Evolutionary conservation across 2,797 vertebrate species (phyloP).

Genomic region (Muscicapa comitata): DNA sequence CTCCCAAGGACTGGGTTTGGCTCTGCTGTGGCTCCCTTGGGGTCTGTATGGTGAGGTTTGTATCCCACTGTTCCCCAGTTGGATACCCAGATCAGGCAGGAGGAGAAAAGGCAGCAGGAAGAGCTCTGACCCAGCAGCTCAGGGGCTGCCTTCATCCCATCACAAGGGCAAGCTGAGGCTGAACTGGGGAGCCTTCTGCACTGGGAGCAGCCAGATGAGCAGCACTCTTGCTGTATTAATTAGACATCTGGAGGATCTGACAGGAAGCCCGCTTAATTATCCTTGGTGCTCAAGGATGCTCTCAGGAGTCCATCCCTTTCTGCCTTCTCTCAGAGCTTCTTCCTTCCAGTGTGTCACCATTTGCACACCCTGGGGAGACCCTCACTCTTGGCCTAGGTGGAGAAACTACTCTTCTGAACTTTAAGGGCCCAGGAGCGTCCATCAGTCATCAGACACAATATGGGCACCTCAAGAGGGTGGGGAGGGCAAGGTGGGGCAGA

Average conservation of each 20-base stretch:
- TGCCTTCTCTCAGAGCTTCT: neutral
- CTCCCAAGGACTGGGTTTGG: neutral
- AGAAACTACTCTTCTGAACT: neutral
- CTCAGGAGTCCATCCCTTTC: neutral
- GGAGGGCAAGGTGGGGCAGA: neutral
- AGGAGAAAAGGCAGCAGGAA: neutral
- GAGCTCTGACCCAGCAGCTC: neutral
- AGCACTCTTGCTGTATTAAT: constrained; percentile 16
- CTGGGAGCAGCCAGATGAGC: neutral
- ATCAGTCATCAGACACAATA: neutral
- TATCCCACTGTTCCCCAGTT: neutral
- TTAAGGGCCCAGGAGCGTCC: neutral
- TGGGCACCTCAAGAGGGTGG: neutral
- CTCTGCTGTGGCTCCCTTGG: neutral
- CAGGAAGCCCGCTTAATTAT: constrained; percentile 14
- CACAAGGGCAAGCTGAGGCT: neutral
- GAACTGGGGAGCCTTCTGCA: neutral
- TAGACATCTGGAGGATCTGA: constrained; percentile 59
- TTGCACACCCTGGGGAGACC: neutral
- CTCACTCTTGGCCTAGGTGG: neutral
- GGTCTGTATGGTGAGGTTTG: neutral
- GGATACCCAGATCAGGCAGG: neutral
- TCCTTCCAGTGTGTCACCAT: neutral
- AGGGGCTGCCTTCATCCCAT: neutral
- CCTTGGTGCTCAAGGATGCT: neutral